These are phyloP conservation scores for Stichopus chloronotus DNA, from an alignment of 35 echinoderm and acorn worm genomes.

Conservation along the genomic window DNA sequence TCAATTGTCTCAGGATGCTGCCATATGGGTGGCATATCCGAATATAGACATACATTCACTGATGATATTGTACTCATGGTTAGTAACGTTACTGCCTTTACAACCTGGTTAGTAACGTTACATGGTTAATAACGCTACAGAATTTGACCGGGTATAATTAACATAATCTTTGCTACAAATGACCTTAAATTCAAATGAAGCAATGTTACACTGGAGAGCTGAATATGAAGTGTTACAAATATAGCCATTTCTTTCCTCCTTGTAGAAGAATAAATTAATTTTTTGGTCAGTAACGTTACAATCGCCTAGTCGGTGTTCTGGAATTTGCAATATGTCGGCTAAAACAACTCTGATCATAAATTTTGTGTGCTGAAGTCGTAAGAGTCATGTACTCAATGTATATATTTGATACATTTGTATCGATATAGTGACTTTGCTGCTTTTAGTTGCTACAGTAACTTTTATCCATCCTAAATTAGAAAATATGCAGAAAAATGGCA, in stretches of 20 bases:
- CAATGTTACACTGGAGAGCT: slow-evolving; percentile 10
- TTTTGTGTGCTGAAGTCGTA: slow-evolving; percentile 34
- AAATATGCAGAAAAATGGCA: slow-evolving; percentile 38
- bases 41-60: background rate
- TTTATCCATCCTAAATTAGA: slow-evolving; percentile 14
- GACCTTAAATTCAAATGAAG: slow-evolving; percentile 24
- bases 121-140: slow-evolving; percentile 40
- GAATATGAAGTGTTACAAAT: slow-evolving; percentile 7
- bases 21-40: background rate
- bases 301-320: background rate
- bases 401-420: slow-evolving; percentile 4
- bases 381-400: slow-evolving; percentile 4
- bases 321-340: slow-evolving; percentile 24
- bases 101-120: slow-evolving; percentile 28
- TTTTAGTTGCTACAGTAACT: background rate
- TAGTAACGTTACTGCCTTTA: slow-evolving; percentile 16
- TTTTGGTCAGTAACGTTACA: slow-evolving; percentile 27
- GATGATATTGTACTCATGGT: background rate
- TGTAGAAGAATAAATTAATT: background rate
- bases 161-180: slow-evolving; percentile 4
- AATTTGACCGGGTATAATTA: slow-evolving; percentile 21
- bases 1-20: background rate
- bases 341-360: slow-evolving; percentile 11
- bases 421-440: background rate
- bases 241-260: slow-evolving; percentile 6